These are phyloP conservation scores for Zoanthus gigantus DNA, from an alignment of 92 coral and sea anemone genomes.

Conservation along the genomic window DNA sequence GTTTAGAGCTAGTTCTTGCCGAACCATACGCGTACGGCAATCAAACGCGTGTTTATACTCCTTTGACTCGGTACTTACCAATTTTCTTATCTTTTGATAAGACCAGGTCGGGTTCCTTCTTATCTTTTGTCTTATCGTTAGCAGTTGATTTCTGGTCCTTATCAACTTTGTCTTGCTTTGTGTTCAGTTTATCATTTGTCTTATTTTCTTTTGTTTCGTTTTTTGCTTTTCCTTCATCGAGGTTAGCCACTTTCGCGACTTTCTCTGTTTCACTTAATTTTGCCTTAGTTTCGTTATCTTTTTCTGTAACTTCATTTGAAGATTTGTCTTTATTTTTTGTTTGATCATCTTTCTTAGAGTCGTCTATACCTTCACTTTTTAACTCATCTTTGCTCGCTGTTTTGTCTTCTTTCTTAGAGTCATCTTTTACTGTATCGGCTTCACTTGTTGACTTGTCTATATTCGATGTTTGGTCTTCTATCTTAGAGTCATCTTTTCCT, in stretches of 20 bases:
- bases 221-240: not conserved
- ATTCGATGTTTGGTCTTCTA: not conserved
- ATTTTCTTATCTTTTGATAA: conserved; percentile 42
- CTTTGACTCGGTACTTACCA: conserved; percentile 13
- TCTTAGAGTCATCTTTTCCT: not conserved
- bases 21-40: not conserved
- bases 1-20: not conserved
- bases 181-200: not conserved
- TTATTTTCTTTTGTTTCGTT: conserved; percentile 18
- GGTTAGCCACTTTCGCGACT: not conserved
- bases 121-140: not conserved
- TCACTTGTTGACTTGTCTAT: not conserved
- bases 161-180: not conserved
- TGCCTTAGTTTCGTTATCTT: not conserved
- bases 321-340: not conserved
- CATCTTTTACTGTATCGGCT: not conserved
- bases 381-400: not conserved
- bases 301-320: not conserved
- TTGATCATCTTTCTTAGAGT: not conserved
- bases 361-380: not conserved
- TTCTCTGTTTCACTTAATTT: not conserved
- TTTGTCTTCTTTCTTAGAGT: not conserved
- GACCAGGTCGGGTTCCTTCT: not conserved
- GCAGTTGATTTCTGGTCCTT: not conserved
- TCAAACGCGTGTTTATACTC: not conserved